These are phyloP conservation scores for Nasonia giraulti DNA, from an alignment of 1,140 invertebrate species.

Conservation along the genomic window DNA sequence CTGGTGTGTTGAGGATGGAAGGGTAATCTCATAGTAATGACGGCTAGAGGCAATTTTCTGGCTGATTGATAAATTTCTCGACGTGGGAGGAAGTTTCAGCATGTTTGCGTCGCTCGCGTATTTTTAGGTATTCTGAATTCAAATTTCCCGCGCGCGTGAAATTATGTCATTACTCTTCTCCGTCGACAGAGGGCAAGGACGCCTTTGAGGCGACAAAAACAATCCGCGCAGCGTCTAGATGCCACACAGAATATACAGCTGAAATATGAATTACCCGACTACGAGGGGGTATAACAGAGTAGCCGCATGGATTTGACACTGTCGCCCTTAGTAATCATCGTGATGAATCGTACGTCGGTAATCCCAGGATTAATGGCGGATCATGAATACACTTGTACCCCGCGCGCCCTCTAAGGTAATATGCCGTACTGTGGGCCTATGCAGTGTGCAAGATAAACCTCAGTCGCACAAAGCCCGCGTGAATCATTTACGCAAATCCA, in stretches of 20 bases:
- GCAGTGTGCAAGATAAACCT: neutral
- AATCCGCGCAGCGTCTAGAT: neutral
- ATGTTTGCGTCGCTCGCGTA: neutral
- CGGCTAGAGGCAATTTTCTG: conserved; percentile 42
- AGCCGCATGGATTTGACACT: conserved; percentile 31
- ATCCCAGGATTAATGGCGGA: conserved; percentile 46
- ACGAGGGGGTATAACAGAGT: neutral
- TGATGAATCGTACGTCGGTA: conserved; percentile 42
- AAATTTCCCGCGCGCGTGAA: neutral
- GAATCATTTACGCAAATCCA: neutral
- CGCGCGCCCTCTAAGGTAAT: neutral
- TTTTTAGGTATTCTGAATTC: neutral
- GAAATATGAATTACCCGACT: conserved; percentile 4
- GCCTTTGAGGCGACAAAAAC: neutral
- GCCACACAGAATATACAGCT: neutral
- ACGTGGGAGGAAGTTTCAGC: neutral
- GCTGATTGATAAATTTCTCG: conserved; percentile 34
- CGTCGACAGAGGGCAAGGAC: no score
- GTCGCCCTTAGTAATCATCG: conserved; percentile 29
- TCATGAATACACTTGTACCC: conserved; percentile 22
- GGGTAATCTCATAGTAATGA: neutral
- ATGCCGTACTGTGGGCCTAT: neutral
- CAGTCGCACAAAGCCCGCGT: neutral
- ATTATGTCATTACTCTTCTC: neutral
- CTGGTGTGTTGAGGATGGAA: neutral